Conservation (phyloP, 2,113 vertebrate genomes). For the Aramus guarauna region DNA sequence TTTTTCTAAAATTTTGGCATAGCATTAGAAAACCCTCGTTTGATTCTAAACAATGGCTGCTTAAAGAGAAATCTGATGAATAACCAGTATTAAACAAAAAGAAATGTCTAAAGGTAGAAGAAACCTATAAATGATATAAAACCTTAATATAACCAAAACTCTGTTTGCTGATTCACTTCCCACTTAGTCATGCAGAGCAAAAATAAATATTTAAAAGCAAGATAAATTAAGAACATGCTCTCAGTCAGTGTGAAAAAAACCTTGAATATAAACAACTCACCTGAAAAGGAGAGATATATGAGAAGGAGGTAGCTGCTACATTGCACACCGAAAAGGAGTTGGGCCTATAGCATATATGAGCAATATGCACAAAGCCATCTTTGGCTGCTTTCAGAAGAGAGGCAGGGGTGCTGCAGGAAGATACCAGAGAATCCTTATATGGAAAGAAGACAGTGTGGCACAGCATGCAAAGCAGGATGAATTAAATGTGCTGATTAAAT, state of each 20-base stretch:
- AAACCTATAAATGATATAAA: not conserved
- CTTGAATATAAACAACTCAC: conserved; percentile 53
- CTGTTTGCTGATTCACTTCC: conserved; percentile 35
- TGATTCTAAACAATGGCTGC: conserved; percentile 14
- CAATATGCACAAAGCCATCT: conserved; percentile 70
- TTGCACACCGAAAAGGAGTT: not conserved
- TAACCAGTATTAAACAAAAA: not conserved
- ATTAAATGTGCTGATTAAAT: conserved; percentile 75
- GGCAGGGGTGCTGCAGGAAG: conserved; percentile 66
- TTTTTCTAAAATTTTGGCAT: not conserved
- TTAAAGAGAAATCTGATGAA: not conserved
- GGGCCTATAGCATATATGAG: conserved; percentile 39
- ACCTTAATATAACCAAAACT: conserved; percentile 1
- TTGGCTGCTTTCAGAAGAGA: conserved; percentile 65
- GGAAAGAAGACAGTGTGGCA: conserved; percentile 70
- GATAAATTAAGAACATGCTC: conserved; percentile 5
- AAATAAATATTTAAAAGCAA: not conserved
- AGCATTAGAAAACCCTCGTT: not conserved
- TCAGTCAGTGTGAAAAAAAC: not conserved
- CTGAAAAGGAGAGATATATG: conserved; percentile 22
- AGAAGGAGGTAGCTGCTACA: not conserved
- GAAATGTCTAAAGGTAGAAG: not conserved
- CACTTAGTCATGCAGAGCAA: not conserved
- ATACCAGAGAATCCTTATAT: conserved; percentile 73
- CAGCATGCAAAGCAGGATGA: conserved; percentile 69